Base-by-base conservation (phyloP, 2,888 invertebrate genomes). In the Hyalella azteca region DNA sequence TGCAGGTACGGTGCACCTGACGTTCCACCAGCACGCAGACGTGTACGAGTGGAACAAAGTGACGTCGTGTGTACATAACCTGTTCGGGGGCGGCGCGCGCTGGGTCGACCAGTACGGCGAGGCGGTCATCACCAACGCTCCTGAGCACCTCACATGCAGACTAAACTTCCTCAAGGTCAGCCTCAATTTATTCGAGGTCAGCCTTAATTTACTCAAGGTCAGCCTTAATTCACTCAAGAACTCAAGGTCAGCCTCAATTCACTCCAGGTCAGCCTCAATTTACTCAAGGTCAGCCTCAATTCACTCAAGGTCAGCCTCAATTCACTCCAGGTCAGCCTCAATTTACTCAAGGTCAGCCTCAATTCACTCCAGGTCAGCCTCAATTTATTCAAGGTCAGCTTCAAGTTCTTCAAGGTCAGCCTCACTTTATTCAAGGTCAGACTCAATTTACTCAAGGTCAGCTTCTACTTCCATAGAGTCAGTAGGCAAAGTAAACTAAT, bases 51-150 rank as follows among this genome's bases (percentile, higher is more conserved):
- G 93, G 93, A 93, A 93, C 87, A 94, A 94, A 89, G 93, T 94
- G 79, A 95, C 94, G 54, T 94, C 94, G 0, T 95, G 94, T 88
- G 93, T 95, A 0, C 94, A 95, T 88, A 95, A 94, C 86, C 87
- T 95, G 86, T 93, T 95, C 88, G 93, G 93, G 81, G 93, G 93
- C 0, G 83, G 84, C 4, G 93, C 93, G 88, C 90, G 94, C 40
- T 94, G 94, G 93, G 94, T 94, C 81, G 95, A 95, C 88, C 93
- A 94, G 88, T 95, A 94, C 87, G 95, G 95, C 0, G 94, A 94
- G 87, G 91, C 94, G 89, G 90, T 91, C 85, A 92, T 95, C 82
- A 88, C 88, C 29, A 89, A 89, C 85, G 89, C 90, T 86, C 92
- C 92, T 41, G 90, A 90, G 0, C 91, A 91, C 54, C 91, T 93